phyloP scores from a whole-genome alignment of 1,140 invertebrate genomes.

The Eriosoma lanigerum region DNA sequence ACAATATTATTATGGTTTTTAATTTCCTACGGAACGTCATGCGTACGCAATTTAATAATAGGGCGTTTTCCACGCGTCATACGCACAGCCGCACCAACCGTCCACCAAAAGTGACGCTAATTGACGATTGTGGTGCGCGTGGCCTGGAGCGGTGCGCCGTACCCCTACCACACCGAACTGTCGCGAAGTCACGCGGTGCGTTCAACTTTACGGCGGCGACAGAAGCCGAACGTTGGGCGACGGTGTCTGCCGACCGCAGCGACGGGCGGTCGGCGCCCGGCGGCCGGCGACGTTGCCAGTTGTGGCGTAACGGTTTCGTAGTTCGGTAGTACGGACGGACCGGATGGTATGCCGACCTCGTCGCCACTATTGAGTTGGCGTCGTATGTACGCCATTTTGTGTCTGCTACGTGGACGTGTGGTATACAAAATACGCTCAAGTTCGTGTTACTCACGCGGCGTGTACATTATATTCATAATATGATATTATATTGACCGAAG shows the following conservation, averaged over 20 bases:
- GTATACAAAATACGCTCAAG: no score
- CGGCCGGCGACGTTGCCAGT: slow-evolving; percentile 35
- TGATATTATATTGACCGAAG: no score
- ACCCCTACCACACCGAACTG: background rate
- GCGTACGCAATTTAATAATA: no score
- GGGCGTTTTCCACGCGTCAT: background rate
- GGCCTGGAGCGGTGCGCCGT: background rate
- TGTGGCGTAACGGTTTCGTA: slow-evolving; percentile 31
- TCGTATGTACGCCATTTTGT: slow-evolving; percentile 41
- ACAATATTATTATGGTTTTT: no score
- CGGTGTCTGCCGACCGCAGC: background rate
- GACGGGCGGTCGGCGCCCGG: background rate
- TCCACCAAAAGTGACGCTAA: no score
- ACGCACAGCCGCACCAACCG: background rate
- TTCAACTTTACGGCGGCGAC: background rate
- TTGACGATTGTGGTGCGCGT: no score
- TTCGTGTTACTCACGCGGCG: no score
- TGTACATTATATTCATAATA: no score
- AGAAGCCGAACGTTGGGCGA: background rate
- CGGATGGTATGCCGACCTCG: background rate
- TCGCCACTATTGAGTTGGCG: background rate
- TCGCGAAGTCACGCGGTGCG: background rate
- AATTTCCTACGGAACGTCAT: no score
- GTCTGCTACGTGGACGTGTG: background rate
- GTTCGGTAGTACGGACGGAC: background rate